These are phyloP conservation scores for Agriotes lineatus DNA, from an alignment of 2,888 invertebrate genomes.

Conservation along the genomic window DNA sequence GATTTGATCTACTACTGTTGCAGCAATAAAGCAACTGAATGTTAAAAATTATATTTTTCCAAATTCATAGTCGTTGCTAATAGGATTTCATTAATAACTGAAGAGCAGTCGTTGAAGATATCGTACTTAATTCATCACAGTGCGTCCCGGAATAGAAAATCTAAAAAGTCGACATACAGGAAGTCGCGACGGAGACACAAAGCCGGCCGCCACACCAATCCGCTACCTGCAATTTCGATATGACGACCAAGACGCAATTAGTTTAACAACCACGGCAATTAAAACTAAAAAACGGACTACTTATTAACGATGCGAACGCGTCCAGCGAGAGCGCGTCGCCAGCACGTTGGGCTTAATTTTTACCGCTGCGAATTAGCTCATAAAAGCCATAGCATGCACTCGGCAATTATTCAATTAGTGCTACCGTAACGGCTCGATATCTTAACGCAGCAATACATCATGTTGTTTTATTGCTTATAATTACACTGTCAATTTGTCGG, in stretches of 20 bases:
- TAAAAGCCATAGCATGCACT: constrained; percentile 33
- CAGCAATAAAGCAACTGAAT: no score
- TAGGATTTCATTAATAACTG: no score
- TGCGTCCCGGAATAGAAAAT: neutral
- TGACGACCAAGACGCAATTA: neutral
- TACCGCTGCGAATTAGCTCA: constrained; percentile 21
- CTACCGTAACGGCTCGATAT: constrained; percentile 34
- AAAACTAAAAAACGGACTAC: constrained; percentile 1
- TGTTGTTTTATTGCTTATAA: constrained; percentile 39
- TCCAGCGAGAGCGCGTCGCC: neutral
- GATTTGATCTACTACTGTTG: no score
- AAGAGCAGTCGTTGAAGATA: no score
- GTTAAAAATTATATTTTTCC: no score
- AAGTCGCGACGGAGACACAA: neutral
- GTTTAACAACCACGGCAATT: neutral
- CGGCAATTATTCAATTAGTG: constrained; percentile 45
- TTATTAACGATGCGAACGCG: neutral
- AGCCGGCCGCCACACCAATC: neutral
- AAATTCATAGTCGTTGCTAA: no score
- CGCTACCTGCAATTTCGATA: neutral
- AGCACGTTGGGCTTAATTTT: constrained; percentile 16
- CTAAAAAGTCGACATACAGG: neutral
- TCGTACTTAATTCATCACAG: no score
- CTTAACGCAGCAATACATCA: constrained; percentile 38
- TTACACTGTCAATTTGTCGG: constrained; percentile 42